Conservation (phyloP, 2,113 vertebrate genomes). For the Ceratotherium simum region DNA sequence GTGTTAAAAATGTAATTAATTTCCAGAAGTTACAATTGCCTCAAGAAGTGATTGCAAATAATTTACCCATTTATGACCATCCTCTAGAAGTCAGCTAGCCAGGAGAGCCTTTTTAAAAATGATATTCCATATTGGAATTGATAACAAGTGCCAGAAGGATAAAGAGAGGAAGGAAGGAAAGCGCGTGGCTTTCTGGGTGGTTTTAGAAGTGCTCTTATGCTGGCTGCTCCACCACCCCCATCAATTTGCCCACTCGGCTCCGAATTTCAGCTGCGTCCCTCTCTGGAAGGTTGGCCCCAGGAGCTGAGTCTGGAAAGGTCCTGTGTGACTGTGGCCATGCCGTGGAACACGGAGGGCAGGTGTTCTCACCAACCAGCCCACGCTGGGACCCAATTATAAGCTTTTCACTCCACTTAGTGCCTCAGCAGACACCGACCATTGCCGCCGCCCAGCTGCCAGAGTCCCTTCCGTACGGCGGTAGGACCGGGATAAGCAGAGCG, state of each 20-base stretch:
- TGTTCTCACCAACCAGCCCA: not conserved
- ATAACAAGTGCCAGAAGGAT: not conserved
- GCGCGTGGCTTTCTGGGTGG: not conserved
- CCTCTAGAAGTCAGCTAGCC: slow-evolving; percentile 60
- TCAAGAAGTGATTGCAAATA: slow-evolving; percentile 73
- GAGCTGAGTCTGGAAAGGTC: not conserved
- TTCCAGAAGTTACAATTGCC: slow-evolving; percentile 76
- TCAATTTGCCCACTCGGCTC: not conserved
- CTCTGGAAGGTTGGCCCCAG: not conserved
- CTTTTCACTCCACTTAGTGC: not conserved
- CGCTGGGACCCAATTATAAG: not conserved
- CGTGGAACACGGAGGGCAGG: fast-evolving
- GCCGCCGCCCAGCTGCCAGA: not conserved
- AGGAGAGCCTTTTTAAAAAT: not conserved
- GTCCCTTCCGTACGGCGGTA: not conserved
- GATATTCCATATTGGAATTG: not conserved
- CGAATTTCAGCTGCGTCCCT: not conserved
- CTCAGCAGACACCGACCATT: not conserved
- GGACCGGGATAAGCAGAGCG: not conserved
- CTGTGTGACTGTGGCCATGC: not conserved
- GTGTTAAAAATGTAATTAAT: slow-evolving; percentile 73
- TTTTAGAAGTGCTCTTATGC: slow-evolving; percentile 27
- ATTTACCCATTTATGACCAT: slow-evolving; percentile 59
- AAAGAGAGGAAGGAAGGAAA: not conserved
- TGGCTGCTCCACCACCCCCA: not conserved